Base-by-base conservation (phyloP, 1,140 invertebrate species). In the Trichomalopsis sarcophagae region DNA sequence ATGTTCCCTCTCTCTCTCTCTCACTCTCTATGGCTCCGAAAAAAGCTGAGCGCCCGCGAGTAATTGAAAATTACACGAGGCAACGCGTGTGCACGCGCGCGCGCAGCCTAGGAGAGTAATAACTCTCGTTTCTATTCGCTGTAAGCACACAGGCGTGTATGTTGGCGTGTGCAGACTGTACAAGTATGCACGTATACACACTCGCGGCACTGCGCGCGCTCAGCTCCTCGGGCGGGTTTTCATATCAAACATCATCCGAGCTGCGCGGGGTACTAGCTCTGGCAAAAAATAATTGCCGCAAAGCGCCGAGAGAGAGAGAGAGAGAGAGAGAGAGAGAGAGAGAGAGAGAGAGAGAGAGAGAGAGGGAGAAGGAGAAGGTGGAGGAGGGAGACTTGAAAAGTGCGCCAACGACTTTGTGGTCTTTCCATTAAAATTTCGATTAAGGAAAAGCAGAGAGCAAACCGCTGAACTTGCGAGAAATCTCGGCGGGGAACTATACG, bases 401-500 rank as follows among this genome's bases (percentile, higher is more conserved):
- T 68, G 66, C 40, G 73, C 17, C 9, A 68, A 30, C 66, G 44
- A 80, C 84, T 86, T 86, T 88, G 88, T 89, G 86, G 84, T 89
- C 88, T 89, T 89, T 89, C 84, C 88, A 89, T 89, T 89, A 89
- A 89, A 88, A 88, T 88, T 89, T 89, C 85, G 85, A 88, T 89
- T 87, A 87, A 89, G 82, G 71, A 80, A 44, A 47, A 84, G 75
- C 75, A 84, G 62, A 77, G 68, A 55, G 80, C 74, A 1, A 17
- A 36, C 23, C 40, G 36, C 27, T n/a, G 30, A 69, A 14, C 21
- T n/a, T 50, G 44, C n/a, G 66, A 68, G 66, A 23, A 68, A 68
- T 36, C 47, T 50, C 47, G 11, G 14, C 47, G 13, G 47, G 14
- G 14, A 17, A 13, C 47, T 50, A 50, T 47, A 47, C 27, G 27